Evolutionary conservation across 2,888 invertebrate genomes (phyloP).

Genomic region (Carpatolechia fugitivella): DNA sequence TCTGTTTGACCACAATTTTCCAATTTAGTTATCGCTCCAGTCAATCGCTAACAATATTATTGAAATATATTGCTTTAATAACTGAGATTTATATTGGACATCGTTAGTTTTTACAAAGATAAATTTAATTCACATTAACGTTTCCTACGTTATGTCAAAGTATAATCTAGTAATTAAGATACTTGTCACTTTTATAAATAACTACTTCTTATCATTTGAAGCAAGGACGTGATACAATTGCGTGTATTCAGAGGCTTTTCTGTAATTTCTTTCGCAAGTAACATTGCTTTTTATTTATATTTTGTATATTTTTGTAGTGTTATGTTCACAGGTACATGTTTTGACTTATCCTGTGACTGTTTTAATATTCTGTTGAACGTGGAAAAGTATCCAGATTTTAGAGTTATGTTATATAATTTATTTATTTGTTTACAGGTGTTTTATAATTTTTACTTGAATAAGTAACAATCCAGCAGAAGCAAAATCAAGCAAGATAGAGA

Average conservation of each 20-base stretch:
- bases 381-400: background rate
- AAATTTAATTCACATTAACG: background rate
- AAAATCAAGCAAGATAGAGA: background rate
- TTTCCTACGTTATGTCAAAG: constrained; percentile 1
- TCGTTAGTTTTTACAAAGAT: background rate
- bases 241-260: background rate
- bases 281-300: background rate
- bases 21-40: constrained; percentile 36
- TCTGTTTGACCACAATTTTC: constrained; percentile 34
- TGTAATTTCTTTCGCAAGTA: background rate
- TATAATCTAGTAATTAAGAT: constrained; percentile 14
- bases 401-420: no score
- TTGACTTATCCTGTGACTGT: no score
- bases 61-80: constrained; percentile 33
- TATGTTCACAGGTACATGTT: background rate
- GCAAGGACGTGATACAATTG: constrained; percentile 53
- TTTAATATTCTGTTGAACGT: background rate
- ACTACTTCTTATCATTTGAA: constrained; percentile 53
- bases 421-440: no score
- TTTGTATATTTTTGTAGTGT: background rate
- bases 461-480: no score
- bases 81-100: background rate
- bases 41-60: constrained; percentile 36
- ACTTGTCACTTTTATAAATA: constrained; percentile 55
- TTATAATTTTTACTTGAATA: no score